Evolutionary conservation across 2,797 vertebrate genomes (phyloP), one percentile per base, ranked within the genome.

Genomic region (Leucoraja ocellata): DNA sequence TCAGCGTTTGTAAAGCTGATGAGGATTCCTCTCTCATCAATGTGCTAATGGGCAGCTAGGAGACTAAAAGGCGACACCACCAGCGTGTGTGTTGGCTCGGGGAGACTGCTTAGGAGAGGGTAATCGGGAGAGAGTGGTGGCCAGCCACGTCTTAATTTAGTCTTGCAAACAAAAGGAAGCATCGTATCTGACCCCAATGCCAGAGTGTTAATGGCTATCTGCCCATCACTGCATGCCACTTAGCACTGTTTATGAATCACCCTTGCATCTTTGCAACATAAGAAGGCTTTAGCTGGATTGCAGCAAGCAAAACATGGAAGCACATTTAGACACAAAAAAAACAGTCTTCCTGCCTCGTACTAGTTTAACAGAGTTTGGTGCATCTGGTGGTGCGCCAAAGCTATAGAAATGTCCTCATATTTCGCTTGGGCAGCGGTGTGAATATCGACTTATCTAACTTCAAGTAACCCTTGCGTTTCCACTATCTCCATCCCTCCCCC

Each of bases 151-250:
- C 96, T 96, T 97, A 95, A 97, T 97, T 96, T 96, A 96, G 96
- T 95, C 95, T 95, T 95, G 95, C 96, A 96, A 97, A 97, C 96
- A 96, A 96, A 96, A 97, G 96, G 95, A 97, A 97, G 95, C 96
- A 96, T 97, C 96, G 95, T 93, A 95, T 95, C 94, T 97, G 97
- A 97, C 97, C 97, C 97, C 96, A 95, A 95, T 94, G 94, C 95
- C 94, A 95, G 96, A 96, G 96, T 96, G 96, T 96, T 97, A 97
- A 97, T 97, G 96, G 96, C 95, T 95, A 93, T 96, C 96, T 95
- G 95, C 95, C 95, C 95, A 96, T 96, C 94, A 93, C 94, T 94
- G 95, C 95, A 94, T 95, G 94, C 96, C 96, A 96, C 96, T 97
- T 96, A 96, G 96, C 95, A 95, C 95, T 95, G 94, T 95, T 94